These are phyloP conservation scores for Polypterus senegalus DNA, from an alignment of 2,113 vertebrate genomes.

Conservation along the genomic window DNA sequence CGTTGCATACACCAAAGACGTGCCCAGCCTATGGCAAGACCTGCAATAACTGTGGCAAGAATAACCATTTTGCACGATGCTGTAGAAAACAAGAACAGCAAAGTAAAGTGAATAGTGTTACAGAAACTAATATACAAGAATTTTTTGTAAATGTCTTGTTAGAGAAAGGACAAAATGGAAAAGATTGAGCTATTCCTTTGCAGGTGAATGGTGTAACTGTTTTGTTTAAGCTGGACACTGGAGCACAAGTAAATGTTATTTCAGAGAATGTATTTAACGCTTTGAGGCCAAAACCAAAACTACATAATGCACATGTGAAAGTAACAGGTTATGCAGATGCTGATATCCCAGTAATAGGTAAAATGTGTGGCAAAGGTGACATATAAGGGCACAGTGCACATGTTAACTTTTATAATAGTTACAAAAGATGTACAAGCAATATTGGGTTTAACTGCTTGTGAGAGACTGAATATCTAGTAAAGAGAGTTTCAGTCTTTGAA, in stretches of 20 bases:
- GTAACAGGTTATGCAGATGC: background rate
- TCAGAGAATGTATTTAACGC: background rate
- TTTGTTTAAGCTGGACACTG: background rate
- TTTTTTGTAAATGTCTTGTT: conserved; percentile 3
- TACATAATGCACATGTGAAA: background rate
- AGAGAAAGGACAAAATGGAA: background rate
- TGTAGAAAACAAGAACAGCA: background rate
- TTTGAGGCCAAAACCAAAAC: background rate
- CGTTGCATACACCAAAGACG: too few relatives aligned
- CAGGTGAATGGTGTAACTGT: background rate
- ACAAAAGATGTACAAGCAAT: conserved; percentile 13
- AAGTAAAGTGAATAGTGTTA: background rate
- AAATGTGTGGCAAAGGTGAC: background rate
- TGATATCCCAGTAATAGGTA: background rate
- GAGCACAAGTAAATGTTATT: background rate
- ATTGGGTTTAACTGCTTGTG: conserved; percentile 6
- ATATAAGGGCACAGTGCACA: conserved; percentile 1
- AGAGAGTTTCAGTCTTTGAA: conserved; percentile 3
- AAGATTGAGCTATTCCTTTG: background rate
- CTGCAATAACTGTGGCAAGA: conserved; percentile 1
- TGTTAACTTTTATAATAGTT: conserved; percentile 1
- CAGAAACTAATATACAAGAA: background rate
- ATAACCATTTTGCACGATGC: conserved; percentile 1
- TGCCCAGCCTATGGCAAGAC: background rate
- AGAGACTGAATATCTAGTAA: conserved; percentile 6